A percentile compares a stretch with the other conserved stretches of the same genome.
These are phyloP conservation scores for Seira musarum DNA, from an alignment of 2,888 invertebrate species.

Conservation along the genomic window DNA sequence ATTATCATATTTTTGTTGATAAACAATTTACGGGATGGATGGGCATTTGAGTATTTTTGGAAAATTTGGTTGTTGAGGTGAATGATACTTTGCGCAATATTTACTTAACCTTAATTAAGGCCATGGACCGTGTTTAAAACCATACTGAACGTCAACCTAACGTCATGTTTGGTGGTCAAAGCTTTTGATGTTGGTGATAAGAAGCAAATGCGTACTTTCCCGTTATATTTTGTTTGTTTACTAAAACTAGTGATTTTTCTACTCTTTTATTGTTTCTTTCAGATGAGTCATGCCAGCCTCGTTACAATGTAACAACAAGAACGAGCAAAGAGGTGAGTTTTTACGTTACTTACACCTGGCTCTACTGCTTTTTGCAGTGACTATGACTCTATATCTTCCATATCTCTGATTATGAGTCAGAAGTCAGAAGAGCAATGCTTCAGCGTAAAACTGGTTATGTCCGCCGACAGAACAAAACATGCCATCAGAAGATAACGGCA, in stretches of 20 bases:
- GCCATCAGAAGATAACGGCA: not conserved
- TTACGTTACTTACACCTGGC: not conserved
- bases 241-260: not conserved
- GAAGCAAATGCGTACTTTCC: slow-evolving; percentile 3
- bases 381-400: not conserved
- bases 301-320: slow-evolving; percentile 93
- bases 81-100: too few species aligned
- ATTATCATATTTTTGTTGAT: too few species aligned
- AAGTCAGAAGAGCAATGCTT: not conserved
- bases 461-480: not conserved
- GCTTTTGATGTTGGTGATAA: not conserved
- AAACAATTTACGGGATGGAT: too few species aligned
- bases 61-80: too few species aligned
- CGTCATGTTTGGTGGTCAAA: too few species aligned
- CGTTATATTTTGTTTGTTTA: slow-evolving; percentile 18
- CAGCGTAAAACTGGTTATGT: not conserved
- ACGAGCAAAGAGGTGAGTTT: slow-evolving; percentile 87
- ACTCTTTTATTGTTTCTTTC: slow-evolving; percentile 32
- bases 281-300: slow-evolving; percentile 79
- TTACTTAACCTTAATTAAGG: too few species aligned
- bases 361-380: not conserved
- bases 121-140: too few species aligned
- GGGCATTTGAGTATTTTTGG: too few species aligned
- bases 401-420: not conserved
- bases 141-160: too few species aligned